Percentiles rank a stretch among this genome's conserved stretches.
Conservation (phyloP, 2,113 vertebrate species). For the Panthera tigris region DNA sequence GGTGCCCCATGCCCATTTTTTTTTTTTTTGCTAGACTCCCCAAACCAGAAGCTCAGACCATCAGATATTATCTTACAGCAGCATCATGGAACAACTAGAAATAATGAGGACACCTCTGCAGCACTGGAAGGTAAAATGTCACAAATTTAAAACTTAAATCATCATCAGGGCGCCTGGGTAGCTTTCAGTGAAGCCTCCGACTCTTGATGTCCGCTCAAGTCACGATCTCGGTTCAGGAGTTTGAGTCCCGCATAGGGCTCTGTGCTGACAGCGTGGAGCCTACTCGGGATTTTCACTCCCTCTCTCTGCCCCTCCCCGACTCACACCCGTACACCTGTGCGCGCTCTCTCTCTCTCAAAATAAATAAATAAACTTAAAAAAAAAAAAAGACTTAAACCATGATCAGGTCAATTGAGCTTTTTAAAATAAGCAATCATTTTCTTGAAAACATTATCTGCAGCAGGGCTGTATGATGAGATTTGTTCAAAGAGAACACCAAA, state of each 20-base stretch:
- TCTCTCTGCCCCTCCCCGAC: too few species aligned
- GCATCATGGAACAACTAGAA: not conserved
- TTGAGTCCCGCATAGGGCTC: too few species aligned
- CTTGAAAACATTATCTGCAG: not conserved
- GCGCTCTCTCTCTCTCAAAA: too few species aligned
- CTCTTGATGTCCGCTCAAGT: too few species aligned
- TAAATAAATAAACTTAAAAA: too few species aligned
- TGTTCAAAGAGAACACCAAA: not conserved
- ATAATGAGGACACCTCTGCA: not conserved
- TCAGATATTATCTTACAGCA: not conserved
- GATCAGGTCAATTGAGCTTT: constrained; percentile 11
- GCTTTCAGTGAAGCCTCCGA: too few species aligned
- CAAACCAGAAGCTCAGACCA: not conserved
- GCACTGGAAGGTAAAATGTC: not conserved
- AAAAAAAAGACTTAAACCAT: constrained; percentile 3
- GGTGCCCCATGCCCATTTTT: not conserved
- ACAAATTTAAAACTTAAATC: constrained; percentile 27
- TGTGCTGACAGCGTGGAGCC: too few species aligned
- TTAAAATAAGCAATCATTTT: constrained; percentile 17
- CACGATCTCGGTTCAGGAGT: too few species aligned
- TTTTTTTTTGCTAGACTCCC: not conserved
- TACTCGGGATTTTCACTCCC: too few species aligned
- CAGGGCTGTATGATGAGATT: not conserved
- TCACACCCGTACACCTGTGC: too few species aligned
- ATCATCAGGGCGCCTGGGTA: not conserved